Evolutionary conservation across 2,113 vertebrate genomes (phyloP), one percentile per base, ranked within the genome.

Genomic region (Narcine bancroftii): DNA sequence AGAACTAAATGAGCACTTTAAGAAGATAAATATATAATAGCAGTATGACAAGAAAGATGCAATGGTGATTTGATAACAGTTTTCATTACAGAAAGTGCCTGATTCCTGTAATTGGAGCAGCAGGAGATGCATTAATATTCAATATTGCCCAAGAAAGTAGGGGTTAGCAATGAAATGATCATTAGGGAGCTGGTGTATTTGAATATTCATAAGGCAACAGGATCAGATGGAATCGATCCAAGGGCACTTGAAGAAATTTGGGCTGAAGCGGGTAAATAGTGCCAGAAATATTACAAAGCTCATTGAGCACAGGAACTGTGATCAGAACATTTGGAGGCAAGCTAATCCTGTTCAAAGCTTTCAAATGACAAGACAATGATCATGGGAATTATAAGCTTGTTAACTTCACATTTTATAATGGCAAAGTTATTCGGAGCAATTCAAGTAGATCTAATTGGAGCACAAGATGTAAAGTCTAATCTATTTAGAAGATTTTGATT

Each of bases 161-260:
- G 42, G 89, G 89, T 91, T 91, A 91, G 89, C 65, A 45, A 29
- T 69, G 63, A 91, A 69, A 69, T 71, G 89, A 91, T 91, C 89
- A 91, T 26, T 33, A 45, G 66, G 65, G 42, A 91, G 15, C 63
- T 91, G 65, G 89, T 33, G 65, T 17, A 47, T 33, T 66, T 91
- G 89, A 91, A 91, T 91, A 91, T 91, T 91, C 89, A 91, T 91
- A 69, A 69, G 89, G 26, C 65, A 29, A 33, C 60, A 69, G 63
- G 42, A 26, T 24, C 89, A 53, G 24, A 69, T 91, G 89, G 89
- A 91, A 91, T 45, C 63, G 65, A 69, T 91, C 89, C 89, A 91
- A 91, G 39, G 65, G 65, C 36, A 33, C 24, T 69, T 69, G 39
- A 13, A 69, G 63, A 15, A 69, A 69, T 45, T 13, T 69, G 36